phyloP scores from a whole-genome alignment of 2,888 invertebrate genomes.

The Heteropelma amictum region DNA sequence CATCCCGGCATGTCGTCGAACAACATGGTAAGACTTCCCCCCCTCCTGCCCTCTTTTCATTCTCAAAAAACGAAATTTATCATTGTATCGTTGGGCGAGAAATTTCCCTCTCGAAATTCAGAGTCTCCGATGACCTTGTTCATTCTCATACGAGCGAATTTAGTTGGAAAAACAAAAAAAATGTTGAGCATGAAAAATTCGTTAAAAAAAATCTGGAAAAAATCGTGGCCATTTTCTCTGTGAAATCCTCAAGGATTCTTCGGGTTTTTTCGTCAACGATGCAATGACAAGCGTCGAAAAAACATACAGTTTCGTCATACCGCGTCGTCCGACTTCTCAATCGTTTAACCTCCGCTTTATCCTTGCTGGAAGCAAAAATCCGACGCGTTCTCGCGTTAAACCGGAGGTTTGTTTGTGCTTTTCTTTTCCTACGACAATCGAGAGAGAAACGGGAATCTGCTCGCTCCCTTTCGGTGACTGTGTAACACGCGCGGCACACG shows the following conservation, averaged over 20 bases:
- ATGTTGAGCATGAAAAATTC: too few species aligned
- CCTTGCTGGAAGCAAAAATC: conserved; percentile 23
- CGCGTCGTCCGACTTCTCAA: not conserved
- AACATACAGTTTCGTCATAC: not conserved
- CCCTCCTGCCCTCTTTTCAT: too few species aligned
- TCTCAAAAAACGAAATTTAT: not conserved
- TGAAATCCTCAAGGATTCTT: not conserved
- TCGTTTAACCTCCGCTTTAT: not conserved
- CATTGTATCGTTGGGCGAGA: not conserved
- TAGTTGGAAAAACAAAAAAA: too few species aligned
- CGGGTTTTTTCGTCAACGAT: not conserved
- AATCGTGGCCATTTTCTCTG: not conserved
- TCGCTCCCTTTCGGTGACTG: conserved; percentile 7
- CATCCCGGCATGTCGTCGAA: conserved; percentile 64
- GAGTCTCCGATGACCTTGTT: too few species aligned
- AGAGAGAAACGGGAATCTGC: conserved; percentile 25
- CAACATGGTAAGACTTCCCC: conserved; percentile 71
- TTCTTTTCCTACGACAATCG: conserved; percentile 42
- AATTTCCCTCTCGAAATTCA: too few species aligned
- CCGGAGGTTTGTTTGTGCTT: conserved; percentile 23
- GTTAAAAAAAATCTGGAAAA: too few species aligned
- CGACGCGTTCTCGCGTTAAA: conserved; percentile 9
- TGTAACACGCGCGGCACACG: conserved; percentile 41
- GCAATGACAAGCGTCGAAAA: not conserved
- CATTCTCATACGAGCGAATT: too few species aligned